Conservation (phyloP, 2,888 invertebrate species). For the Apamea monoglypha region DNA sequence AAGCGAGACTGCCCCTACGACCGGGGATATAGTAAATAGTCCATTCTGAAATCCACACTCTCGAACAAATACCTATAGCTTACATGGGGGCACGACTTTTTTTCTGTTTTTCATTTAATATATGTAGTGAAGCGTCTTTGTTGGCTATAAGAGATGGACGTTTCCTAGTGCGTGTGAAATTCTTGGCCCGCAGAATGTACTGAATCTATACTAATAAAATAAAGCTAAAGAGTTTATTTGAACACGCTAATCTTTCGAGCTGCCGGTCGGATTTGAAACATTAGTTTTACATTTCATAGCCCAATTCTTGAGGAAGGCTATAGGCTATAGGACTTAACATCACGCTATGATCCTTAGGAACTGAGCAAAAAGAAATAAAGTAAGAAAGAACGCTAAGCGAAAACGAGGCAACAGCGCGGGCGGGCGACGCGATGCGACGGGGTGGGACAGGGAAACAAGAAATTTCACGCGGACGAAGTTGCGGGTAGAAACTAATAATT, state of each 20-base stretch:
- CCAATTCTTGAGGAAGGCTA: neutral
- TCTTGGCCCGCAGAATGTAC: neutral
- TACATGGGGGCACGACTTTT: constrained; percentile 43
- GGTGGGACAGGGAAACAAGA: no score
- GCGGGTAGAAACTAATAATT: neutral
- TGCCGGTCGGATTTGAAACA: neutral
- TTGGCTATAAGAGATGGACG: neutral
- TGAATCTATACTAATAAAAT: neutral
- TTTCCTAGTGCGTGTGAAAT: neutral
- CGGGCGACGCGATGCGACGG: no score
- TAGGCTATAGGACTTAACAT: neutral
- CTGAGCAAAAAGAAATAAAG: neutral
- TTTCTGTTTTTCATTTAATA: constrained; percentile 44
- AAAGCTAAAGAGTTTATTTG: neutral
- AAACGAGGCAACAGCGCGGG: neutral
- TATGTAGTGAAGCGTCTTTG: constrained; percentile 35
- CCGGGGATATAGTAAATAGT: constrained; percentile 80
- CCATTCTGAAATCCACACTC: constrained; percentile 67
- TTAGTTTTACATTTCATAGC: neutral
- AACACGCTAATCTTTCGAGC: neutral
- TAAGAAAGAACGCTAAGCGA: neutral
- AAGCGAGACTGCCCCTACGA: constrained; percentile 79
- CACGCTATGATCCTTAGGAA: neutral
- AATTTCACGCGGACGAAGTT: no score
- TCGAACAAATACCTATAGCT: constrained; percentile 52